These are phyloP conservation scores for Chaetops frenatus DNA, from an alignment of 2,113 vertebrate genomes.

Conservation along the genomic window DNA sequence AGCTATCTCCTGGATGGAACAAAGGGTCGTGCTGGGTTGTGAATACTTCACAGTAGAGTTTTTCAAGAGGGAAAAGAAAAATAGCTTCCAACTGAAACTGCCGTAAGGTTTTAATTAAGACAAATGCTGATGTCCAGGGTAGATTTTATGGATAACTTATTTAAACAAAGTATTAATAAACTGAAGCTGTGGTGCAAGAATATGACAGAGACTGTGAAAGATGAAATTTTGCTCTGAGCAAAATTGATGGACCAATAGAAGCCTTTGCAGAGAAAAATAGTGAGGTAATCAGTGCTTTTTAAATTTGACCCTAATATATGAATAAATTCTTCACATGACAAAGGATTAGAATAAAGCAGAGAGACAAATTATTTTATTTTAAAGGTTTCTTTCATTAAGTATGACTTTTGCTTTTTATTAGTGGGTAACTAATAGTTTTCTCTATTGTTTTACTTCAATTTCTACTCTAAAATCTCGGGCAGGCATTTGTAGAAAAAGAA, in stretches of 20 bases:
- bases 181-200: background rate
- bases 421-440: background rate
- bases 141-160: slow-evolving; percentile 30
- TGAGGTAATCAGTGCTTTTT: background rate
- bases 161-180: slow-evolving; percentile 27
- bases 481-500: background rate
- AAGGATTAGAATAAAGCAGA: background rate
- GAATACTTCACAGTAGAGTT: slow-evolving; percentile 23
- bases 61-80: slow-evolving; percentile 24
- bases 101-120: slow-evolving; percentile 49
- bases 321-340: background rate
- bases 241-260: background rate
- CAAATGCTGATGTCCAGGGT: background rate
- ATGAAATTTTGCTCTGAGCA: background rate
- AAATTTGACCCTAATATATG: background rate
- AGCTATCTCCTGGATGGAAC: slow-evolving; percentile 28
- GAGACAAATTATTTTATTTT: background rate
- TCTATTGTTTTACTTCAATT: background rate
- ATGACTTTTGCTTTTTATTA: background rate
- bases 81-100: slow-evolving; percentile 37
- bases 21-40: slow-evolving; percentile 30
- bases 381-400: background rate
- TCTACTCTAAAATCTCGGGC: background rate
- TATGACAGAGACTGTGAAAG: background rate
- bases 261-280: background rate